Conservation (phyloP, 2,888 invertebrate species). For the Tromatobia lineatoria region DNA sequence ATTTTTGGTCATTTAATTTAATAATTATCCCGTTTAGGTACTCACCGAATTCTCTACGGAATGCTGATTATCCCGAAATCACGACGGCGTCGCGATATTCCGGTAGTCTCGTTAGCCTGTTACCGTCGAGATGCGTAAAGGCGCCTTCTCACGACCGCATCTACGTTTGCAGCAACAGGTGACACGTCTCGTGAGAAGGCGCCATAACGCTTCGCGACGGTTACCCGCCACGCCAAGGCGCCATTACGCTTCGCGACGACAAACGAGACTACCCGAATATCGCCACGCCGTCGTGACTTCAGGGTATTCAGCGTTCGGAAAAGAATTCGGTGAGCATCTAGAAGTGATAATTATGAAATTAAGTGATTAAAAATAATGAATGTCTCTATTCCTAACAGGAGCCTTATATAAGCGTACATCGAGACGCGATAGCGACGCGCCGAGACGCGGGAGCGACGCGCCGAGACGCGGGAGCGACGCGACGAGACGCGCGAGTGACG, state of each 20-base stretch:
- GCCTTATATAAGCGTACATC: neutral
- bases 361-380: neutral
- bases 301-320: no score
- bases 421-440: neutral
- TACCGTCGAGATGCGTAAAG: neutral
- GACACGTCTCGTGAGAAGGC: neutral
- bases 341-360: neutral
- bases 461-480: no score
- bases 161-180: neutral
- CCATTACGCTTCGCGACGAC: no score
- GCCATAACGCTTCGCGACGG: neutral
- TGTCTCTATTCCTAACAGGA: slow-evolving; percentile 1
- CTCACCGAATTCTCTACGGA: slow-evolving; percentile 4
- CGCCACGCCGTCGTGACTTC: no score
- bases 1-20: slow-evolving; percentile 5
- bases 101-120: neutral
- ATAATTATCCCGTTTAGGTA: slow-evolving; percentile 4
- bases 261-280: no score
- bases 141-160: neutral
- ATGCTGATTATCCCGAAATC: slow-evolving; percentile 4
- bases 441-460: no score
- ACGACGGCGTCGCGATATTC: neutral
- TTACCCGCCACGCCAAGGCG: no score
- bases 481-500: no score
- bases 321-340: no score